Evolutionary conservation across 1,140 invertebrate genomes (phyloP).

Genomic region (Aphaenogaster ashmeadi): DNA sequence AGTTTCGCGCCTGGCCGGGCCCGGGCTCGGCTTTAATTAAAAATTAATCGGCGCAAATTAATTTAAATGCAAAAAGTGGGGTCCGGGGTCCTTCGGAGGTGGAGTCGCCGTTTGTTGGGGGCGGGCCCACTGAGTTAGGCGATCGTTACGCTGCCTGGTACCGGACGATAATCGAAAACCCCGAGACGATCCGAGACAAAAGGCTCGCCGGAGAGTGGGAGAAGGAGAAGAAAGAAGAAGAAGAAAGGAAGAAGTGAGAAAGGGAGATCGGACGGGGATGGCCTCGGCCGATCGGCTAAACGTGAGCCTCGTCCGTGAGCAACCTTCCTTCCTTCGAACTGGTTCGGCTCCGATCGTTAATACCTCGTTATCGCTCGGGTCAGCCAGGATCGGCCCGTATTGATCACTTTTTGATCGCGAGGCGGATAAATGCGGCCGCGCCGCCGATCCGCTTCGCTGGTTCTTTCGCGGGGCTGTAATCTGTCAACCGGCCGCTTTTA

Average conservation of each 20-base stretch:
- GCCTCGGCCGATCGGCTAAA: conserved; percentile 63
- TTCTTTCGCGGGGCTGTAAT: conserved; percentile 58
- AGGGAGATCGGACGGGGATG: conserved; percentile 55
- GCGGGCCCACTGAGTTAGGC: conserved; percentile 85
- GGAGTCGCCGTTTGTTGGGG: conserved; percentile 82
- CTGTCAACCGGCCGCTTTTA: conserved; percentile 58
- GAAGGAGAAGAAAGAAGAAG: not conserved
- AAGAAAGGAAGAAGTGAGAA: not conserved
- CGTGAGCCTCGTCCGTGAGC: conserved; percentile 57
- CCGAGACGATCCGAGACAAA: conserved; percentile 82
- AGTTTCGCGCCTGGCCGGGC: conserved; percentile 72
- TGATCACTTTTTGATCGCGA: conserved; percentile 74
- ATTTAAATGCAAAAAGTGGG: conserved; percentile 85
- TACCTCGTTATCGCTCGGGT: conserved; percentile 82
- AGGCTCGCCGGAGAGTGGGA: conserved; percentile 58
- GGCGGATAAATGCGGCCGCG: conserved; percentile 64
- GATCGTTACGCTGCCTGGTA: conserved; percentile 82
- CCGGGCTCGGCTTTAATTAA: conserved; percentile 83
- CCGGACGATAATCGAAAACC: conserved; percentile 85
- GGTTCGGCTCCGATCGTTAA: conserved; percentile 81
- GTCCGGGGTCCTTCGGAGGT: conserved; percentile 77
- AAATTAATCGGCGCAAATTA: conserved; percentile 86
- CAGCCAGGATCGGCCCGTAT: conserved; percentile 70
- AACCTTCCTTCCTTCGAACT: conserved; percentile 68
- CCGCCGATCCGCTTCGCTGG: conserved; percentile 56